These are phyloP conservation scores for Ectemnius continuus DNA, from an alignment of 2,888 invertebrate genomes.

Conservation along the genomic window DNA sequence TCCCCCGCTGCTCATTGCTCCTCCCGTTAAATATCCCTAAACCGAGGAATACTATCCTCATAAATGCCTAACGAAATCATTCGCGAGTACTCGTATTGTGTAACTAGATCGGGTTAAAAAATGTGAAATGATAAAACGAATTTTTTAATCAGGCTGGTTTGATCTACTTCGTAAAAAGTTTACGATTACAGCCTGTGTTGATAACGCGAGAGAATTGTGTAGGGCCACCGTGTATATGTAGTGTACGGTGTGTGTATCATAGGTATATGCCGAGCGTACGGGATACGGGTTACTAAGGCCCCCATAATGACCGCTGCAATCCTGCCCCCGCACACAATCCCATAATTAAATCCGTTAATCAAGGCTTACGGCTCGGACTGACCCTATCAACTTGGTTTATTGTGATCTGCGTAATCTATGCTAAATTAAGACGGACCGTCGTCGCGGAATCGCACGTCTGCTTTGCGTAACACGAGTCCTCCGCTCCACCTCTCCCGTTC, in stretches of 20 bases:
- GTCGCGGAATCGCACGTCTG: conserved; percentile 59
- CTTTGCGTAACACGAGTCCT: conserved; percentile 54
- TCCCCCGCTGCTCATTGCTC: background rate
- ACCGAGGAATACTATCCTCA: background rate
- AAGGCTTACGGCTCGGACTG: conserved; percentile 76
- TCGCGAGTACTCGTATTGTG: too few species aligned
- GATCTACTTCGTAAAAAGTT: background rate
- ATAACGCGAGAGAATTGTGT: conserved; percentile 14
- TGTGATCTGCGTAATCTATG: conserved; percentile 77
- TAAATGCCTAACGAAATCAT: too few species aligned
- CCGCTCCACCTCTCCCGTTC: conserved; percentile 40
- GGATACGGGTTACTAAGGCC: conserved; percentile 72
- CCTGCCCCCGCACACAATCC: conserved; percentile 70
- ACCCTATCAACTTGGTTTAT: conserved; percentile 78
- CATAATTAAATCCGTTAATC: conserved; percentile 79
- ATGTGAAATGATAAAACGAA: too few species aligned
- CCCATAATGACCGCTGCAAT: conserved; percentile 73
- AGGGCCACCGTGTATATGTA: conserved; percentile 47
- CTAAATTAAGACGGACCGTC: conserved; percentile 75
- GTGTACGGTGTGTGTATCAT: conserved; percentile 28
- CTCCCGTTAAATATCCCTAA: background rate
- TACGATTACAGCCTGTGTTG: background rate
- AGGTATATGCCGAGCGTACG: conserved; percentile 50
- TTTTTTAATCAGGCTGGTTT: background rate
- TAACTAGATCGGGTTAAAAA: background rate